Base-by-base conservation (phyloP, 2,113 vertebrate species). In the Centropus unirufus region DNA sequence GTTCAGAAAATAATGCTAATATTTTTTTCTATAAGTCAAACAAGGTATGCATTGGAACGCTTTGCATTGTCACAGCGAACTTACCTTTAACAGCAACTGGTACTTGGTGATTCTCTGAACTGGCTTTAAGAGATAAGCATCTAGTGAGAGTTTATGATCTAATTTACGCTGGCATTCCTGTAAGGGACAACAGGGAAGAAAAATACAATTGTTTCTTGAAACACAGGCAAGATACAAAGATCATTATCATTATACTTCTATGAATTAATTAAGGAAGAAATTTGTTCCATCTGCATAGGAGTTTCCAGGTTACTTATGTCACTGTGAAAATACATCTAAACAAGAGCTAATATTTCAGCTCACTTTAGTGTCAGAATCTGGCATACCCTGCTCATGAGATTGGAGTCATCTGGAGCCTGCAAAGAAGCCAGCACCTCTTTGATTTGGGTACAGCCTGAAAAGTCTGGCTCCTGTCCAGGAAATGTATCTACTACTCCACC, bases 61-160 rank as follows among this genome's bases (percentile, higher is more conserved):
- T 70, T 46, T 44, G 20, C 34, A 57, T 10, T 27, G 39, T 42
- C 49, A 26, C 7, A 21, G 16, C 34, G 39, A 67, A 40, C 15
- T 87, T 95, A 98, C 99, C 98, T 99, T 99, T 40, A 99, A 97
- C 95, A 99, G 98, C 76, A 99, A 90, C 86, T 99, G 99, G 95
- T 99, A 99, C 80, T 99, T 99, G 54, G 98, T 99, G 96, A 99
- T 99, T 87, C 99, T 98, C 96, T 99, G 99, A 61, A 99, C 99
- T 22, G 99, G 99, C 89, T 99, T 99, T 88, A 99, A 97, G 70
- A 99, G 97, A 96, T 99, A 99, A 15, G 99, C 98, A 96, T 99
- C 99, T 94, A 99, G 97, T 2, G 99, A 99, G 16, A 99, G 98
- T 20, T 99, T 99, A 94, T 99, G 99, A 87, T 99, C 98, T 96